phyloP scores from a whole-genome alignment of 1,140 invertebrate species.

The Musca domestica region DNA sequence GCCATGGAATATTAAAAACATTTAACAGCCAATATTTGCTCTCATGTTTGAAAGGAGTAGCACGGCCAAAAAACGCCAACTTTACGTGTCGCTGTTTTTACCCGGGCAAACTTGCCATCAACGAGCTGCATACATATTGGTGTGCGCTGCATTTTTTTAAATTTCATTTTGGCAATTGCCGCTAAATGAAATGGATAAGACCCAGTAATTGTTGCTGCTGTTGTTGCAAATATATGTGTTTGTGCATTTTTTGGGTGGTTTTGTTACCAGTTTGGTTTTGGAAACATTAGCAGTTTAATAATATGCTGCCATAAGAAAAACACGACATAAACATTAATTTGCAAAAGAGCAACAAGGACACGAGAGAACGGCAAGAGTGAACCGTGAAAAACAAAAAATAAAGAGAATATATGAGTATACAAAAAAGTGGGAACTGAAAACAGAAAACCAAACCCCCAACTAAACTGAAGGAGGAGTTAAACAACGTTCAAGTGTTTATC shows the following conservation, averaged over 20 bases:
- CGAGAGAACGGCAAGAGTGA: neutral
- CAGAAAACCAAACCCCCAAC: neutral
- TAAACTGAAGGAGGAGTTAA: neutral
- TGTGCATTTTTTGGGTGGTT: neutral
- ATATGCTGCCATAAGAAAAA: conserved; percentile 12
- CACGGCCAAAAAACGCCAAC: too few species aligned
- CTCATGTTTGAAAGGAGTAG: too few species aligned
- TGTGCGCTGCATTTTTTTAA: neutral
- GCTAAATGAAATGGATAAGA: conserved; percentile 1
- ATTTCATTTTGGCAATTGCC: neutral
- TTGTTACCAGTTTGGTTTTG: neutral
- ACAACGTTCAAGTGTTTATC: conserved; percentile 16
- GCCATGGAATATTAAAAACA: too few species aligned
- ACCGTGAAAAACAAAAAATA: too few species aligned
- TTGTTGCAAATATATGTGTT: neutral
- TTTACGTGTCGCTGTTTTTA: too few species aligned
- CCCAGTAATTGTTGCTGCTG: neutral
- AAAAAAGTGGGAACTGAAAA: neutral
- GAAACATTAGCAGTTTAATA: neutral
- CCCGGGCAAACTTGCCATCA: too few species aligned
- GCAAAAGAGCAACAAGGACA: conserved; percentile 3
- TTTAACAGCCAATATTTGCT: too few species aligned
- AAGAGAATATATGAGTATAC: neutral
- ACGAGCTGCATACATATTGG: too few species aligned
- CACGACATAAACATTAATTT: conserved; percentile 21